phyloP scores from a whole-genome alignment of 2,113 vertebrate genomes.

The Microtus ochrogaster region DNA sequence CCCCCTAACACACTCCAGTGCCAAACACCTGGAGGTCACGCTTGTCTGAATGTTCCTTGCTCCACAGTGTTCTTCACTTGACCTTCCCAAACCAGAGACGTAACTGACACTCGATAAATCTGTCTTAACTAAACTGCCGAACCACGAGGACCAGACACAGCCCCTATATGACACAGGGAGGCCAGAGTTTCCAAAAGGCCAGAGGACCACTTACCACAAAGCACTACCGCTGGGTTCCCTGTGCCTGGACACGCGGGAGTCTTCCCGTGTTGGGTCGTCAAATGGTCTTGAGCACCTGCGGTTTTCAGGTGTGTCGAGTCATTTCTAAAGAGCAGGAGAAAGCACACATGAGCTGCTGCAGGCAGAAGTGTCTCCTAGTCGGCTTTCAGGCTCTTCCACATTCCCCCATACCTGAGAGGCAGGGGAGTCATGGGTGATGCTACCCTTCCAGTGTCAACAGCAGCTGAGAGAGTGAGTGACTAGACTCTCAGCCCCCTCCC shows the following conservation, averaged over 20 bases:
- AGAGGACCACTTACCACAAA: conserved; percentile 86
- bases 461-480: too few species aligned
- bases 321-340: conserved; percentile 54
- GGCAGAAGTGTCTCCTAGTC: accelerated
- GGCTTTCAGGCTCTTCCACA: not conserved
- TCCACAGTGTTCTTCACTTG: accelerated
- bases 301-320: conserved; percentile 82
- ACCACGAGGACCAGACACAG: not conserved
- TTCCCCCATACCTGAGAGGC: accelerated
- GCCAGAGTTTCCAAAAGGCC: not conserved
- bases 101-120: too few species aligned
- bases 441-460: accelerated
- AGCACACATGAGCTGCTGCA: not conserved
- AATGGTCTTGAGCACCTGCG: conserved; percentile 68
- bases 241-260: conserved; percentile 79
- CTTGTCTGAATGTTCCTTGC: accelerated
- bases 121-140: not conserved
- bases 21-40: accelerated
- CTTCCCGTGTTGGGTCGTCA: conserved; percentile 81
- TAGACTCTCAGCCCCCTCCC: not conserved
- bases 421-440: not conserved
- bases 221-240: conserved; percentile 78
- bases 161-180: accelerated
- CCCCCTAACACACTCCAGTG: accelerated
- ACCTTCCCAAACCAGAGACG: accelerated